Evolutionary conservation across 2,888 invertebrate genomes (phyloP).

Genomic region (Scaptodrosophila latifasciaeformis): DNA sequence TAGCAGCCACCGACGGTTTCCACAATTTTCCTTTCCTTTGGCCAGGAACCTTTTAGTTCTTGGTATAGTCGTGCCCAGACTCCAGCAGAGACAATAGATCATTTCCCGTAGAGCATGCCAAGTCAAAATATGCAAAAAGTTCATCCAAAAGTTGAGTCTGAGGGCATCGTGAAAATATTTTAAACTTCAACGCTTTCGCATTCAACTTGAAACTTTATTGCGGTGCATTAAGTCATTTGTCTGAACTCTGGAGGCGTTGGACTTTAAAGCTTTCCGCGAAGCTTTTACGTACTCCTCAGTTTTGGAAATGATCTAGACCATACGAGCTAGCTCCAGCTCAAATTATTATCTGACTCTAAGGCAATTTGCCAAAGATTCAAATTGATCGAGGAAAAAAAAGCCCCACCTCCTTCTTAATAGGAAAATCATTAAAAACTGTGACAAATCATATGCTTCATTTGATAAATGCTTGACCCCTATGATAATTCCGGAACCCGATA

Average conservation of each 20-base stretch:
- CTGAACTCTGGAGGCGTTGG: background rate
- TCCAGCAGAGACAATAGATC: constrained; percentile 51
- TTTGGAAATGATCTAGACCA: too few species aligned
- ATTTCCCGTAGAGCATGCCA: constrained; percentile 32
- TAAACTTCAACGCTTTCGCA: constrained; percentile 41
- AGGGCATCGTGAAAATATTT: constrained; percentile 44
- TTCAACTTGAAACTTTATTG: constrained; percentile 13
- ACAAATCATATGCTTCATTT: constrained; percentile 62
- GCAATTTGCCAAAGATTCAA: too few species aligned
- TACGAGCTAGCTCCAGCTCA: too few species aligned
- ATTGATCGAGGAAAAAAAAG: too few species aligned
- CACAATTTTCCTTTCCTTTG: background rate
- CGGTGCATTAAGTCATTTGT: constrained; percentile 39
- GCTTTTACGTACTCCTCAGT: too few species aligned
- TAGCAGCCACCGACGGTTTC: constrained; percentile 20
- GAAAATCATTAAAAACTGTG: constrained; percentile 24
- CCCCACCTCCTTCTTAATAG: too few species aligned
- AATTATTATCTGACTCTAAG: too few species aligned
- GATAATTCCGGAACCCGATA: background rate
- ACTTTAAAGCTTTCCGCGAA: too few species aligned
- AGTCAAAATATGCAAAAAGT: constrained; percentile 53
- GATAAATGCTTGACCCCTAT: constrained; percentile 28
- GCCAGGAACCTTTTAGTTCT: too few species aligned
- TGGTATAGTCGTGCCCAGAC: background rate
- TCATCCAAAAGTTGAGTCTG: constrained; percentile 17